Base-by-base conservation (phyloP, 2,113 vertebrate species). In the Embiotoca jacksoni region DNA sequence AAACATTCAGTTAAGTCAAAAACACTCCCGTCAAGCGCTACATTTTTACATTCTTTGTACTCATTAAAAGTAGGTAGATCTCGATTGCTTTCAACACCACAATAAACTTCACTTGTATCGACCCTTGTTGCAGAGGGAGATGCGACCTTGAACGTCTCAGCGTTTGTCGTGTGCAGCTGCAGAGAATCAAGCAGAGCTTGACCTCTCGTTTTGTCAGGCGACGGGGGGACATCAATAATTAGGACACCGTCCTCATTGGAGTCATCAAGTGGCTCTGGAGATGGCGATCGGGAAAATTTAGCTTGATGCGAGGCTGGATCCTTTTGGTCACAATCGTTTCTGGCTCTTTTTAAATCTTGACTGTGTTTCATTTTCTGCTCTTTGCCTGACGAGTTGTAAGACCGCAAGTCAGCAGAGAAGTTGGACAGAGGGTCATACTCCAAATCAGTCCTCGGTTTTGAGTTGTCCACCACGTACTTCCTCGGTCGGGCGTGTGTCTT, bases 351-450 rank as follows among this genome's bases (percentile, higher is more conserved):
- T 4, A 72, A 71, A 46, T 49, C 67, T 3, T 59, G 76, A 37
- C 32, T 37, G 6, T 59, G 60, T 82, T 82, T 91, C 3, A 33
- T 30, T 60, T 88, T 89, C 13, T 73, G 78, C 54, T 88, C 83
- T 32, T 79, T 82, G 6, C 44, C 35, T 7, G 81, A 74, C 3
- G 85, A 87, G 74, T 80, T 86, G 72, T 78, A 84, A 56, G 91
- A 88, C 3, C 85, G 61, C 2, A 94, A 13, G 39, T 81, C 93
- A 32, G 94, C 84, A 61, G 92, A 95, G 75, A 93, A 96, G 90
- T 95, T 96, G 57, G 95, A 93, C 46, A 94, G 89, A 14, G 94
- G 93, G 60, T 96, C 91, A 74, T 94, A 95, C 83, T 96, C 94
- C 83, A 95, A 77, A 86, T 94, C 92, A 44, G 90, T 92, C 79